Percentiles rank a stretch among this genome's conserved stretches.
Evolutionary conservation across 2,113 vertebrate genomes (phyloP).

Genomic region (Rhombomys opimus): DNA sequence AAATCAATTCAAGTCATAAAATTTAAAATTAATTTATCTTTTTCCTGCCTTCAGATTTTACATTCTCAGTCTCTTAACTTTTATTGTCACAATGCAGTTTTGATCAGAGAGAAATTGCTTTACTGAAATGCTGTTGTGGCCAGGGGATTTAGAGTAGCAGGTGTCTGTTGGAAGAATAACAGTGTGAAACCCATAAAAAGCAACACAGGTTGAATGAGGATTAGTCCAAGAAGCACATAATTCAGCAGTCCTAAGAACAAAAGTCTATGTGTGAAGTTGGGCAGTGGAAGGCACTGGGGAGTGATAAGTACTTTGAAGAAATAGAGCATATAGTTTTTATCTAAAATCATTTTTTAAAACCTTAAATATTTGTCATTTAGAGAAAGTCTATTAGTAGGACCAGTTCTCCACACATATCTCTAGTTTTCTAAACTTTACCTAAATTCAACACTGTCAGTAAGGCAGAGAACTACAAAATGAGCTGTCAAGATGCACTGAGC

Average conservation of each 20-base stretch:
- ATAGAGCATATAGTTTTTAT: slow-evolving; percentile 1
- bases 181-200: not conserved
- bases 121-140: not conserved
- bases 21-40: not conserved
- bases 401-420: not conserved
- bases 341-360: not conserved
- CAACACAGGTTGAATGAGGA: not conserved
- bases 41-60: not conserved
- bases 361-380: not conserved
- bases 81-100: not conserved
- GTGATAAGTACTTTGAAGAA: not conserved
- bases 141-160: not conserved
- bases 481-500: slow-evolving; percentile 2
- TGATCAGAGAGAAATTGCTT: not conserved
- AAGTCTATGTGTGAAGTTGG: not conserved
- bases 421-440: not conserved
- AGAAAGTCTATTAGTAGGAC: not conserved
- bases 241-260: not conserved
- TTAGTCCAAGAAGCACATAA: not conserved
- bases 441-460: slow-evolving; percentile 39
- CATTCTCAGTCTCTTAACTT: not conserved
- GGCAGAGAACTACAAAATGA: slow-evolving; percentile 36
- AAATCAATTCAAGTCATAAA: not conserved
- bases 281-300: not conserved
- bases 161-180: slow-evolving; percentile 11